A percentile compares a stretch with the other conserved stretches of the same genome.
These are phyloP conservation scores for Dynastes grantii DNA, from an alignment of 2,888 invertebrate genomes.

Conservation along the genomic window DNA sequence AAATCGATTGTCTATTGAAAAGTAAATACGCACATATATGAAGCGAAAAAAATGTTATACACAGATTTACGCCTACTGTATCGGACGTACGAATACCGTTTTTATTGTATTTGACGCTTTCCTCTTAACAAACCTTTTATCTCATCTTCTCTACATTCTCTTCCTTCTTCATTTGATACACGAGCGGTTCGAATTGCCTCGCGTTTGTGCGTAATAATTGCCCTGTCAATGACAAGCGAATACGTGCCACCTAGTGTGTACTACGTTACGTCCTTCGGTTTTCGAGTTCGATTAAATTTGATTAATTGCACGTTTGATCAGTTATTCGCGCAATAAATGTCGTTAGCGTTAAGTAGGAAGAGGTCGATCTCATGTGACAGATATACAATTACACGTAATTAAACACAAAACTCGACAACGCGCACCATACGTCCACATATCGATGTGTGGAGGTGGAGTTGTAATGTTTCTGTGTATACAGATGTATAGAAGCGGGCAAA, in stretches of 20 bases:
- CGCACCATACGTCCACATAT: not conserved
- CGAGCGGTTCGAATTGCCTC: constrained; percentile 16
- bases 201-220: constrained; percentile 40
- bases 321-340: constrained; percentile 43
- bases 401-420: not conserved
- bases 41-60: not conserved
- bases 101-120: not conserved
- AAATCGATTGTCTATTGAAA: not conserved
- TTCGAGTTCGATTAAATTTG: constrained; percentile 30
- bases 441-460: not conserved
- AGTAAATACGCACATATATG: not conserved
- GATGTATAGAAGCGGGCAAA: no score
- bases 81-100: not conserved
- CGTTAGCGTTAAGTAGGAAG: constrained; percentile 24
- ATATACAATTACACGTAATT: constrained; percentile 31
- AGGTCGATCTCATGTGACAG: constrained; percentile 29
- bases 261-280: no score
- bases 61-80: not conserved
- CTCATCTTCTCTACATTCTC: not conserved
- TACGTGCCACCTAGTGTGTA: not conserved
- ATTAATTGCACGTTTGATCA: constrained; percentile 41
- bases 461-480: not conserved
- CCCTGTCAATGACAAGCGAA: constrained; percentile 39
- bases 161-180: not conserved
- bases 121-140: not conserved